Percentiles rank a stretch among this genome's conserved stretches.
These are phyloP conservation scores for Apodemus agrarius DNA, from an alignment of 2,797 vertebrate species.

Conservation along the genomic window DNA sequence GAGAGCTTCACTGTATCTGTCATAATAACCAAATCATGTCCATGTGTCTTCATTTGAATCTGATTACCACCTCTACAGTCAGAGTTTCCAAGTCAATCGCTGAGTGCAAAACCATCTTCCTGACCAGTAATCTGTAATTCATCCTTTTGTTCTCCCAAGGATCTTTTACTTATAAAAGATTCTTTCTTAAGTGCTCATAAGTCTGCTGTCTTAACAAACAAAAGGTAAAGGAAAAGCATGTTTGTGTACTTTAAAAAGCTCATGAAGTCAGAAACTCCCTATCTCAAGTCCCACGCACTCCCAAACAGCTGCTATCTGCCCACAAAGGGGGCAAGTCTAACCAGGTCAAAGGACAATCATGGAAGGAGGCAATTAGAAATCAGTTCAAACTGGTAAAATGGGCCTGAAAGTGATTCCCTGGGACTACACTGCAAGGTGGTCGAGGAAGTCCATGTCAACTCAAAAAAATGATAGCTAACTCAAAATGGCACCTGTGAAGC, in stretches of 20 bases:
- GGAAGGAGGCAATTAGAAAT: conserved; percentile 12
- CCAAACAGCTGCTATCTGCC: neutral
- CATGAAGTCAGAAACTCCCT: neutral
- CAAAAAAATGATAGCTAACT: neutral
- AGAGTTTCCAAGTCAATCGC: neutral
- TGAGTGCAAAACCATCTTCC: neutral
- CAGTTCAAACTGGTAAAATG: conserved; percentile 13
- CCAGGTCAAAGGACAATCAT: neutral
- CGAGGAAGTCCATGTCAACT: neutral
- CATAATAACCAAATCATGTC: neutral
- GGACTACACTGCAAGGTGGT: neutral
- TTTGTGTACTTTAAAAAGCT: conserved; percentile 48
- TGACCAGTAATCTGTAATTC: neutral
- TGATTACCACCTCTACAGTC: neutral
- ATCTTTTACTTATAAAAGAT: neutral
- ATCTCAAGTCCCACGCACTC: neutral
- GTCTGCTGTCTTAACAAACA: conserved; percentile 39
- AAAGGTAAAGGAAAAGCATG: conserved; percentile 22
- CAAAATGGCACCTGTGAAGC: neutral
- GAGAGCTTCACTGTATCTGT: neutral
- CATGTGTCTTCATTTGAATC: neutral
- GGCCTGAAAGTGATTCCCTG: neutral
- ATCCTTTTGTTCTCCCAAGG: neutral
- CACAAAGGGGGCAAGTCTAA: neutral
- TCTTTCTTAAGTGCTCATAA: neutral